A percentile compares a stretch with the other conserved stretches of the same genome.
phyloP scores from a whole-genome alignment of 2,888 invertebrate genomes.

The Phrixothrix hirtus region DNA sequence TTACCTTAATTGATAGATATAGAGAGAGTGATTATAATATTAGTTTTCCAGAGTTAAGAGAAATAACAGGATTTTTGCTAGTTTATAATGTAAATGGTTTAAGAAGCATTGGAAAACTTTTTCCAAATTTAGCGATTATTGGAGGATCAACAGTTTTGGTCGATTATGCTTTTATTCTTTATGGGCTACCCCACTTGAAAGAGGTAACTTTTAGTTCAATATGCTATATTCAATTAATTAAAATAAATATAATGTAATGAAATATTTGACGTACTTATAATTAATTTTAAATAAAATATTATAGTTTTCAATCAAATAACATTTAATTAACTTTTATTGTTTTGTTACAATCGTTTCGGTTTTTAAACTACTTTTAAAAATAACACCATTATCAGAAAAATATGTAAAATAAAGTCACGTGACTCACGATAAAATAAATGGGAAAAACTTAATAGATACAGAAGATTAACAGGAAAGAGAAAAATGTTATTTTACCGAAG shows the following conservation, averaged over 20 bases:
- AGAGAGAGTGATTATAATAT: conserved; percentile 34
- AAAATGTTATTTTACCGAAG: too few relatives aligned
- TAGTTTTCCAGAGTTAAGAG: conserved; percentile 71
- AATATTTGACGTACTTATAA: background rate
- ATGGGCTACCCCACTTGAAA: conserved; percentile 66
- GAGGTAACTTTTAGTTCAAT: conserved; percentile 56
- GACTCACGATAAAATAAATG: too few relatives aligned
- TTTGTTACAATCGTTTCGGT: too few relatives aligned
- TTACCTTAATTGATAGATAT: conserved; percentile 66
- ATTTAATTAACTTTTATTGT: too few relatives aligned
- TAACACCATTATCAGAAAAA: too few relatives aligned
- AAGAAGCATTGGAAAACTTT: conserved; percentile 70
- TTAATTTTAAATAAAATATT: too few relatives aligned
- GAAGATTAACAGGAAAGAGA: too few relatives aligned
- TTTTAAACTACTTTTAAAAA: too few relatives aligned
- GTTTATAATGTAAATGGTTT: conserved; percentile 76
- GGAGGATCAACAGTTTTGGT: conserved; percentile 75
- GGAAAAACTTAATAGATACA: too few relatives aligned
- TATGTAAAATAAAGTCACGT: too few relatives aligned
- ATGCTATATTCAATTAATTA: background rate
- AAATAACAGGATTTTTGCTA: conserved; percentile 84
- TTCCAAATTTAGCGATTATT: conserved; percentile 88
- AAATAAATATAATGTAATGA: background rate
- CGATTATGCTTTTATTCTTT: conserved; percentile 82
- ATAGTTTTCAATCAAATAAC: too few relatives aligned